Percentiles rank a stretch among this genome's conserved stretches.
These are phyloP conservation scores for Agapetus fuscipes DNA, from an alignment of 2,888 invertebrate species.

Conservation along the genomic window DNA sequence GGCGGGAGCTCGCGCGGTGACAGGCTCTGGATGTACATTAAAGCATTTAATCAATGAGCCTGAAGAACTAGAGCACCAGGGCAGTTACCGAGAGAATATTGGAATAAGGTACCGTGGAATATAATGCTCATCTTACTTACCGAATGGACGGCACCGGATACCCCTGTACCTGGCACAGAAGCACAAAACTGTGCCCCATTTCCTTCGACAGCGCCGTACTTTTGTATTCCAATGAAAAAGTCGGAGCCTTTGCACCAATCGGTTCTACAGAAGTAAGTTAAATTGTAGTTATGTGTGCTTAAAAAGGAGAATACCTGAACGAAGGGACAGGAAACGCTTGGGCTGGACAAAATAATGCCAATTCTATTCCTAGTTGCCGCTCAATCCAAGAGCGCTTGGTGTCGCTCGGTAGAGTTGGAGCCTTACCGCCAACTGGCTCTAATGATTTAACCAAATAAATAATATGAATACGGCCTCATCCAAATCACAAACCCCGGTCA, in stretches of 20 bases:
- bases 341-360: conserved; percentile 64
- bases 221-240: conserved; percentile 47
- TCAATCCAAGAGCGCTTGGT: conserved; percentile 59
- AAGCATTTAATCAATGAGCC: neutral
- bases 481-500: too few relatives aligned
- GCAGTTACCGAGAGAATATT: conserved; percentile 2
- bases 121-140: conserved; percentile 42
- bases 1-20: conserved; percentile 41
- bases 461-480: too few relatives aligned
- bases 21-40: conserved; percentile 32
- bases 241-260: conserved; percentile 50
- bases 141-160: conserved; percentile 58
- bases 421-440: conserved; percentile 63
- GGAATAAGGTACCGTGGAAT: conserved; percentile 8
- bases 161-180: conserved; percentile 61
- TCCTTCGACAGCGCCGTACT: conserved; percentile 49
- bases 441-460: conserved; percentile 49
- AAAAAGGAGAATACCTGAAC: conserved; percentile 17
- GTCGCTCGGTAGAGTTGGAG: conserved; percentile 60
- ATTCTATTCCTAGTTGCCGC: conserved; percentile 50
- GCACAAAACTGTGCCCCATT: conserved; percentile 43
- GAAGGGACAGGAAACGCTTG: conserved; percentile 51
- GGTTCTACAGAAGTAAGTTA: conserved; percentile 36
- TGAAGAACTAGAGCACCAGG: neutral
- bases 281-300: neutral